Percentiles rank a stretch among this genome's conserved stretches.
Evolutionary conservation across 2,113 vertebrate species (phyloP).

Genomic region (Elephas maximus): DNA sequence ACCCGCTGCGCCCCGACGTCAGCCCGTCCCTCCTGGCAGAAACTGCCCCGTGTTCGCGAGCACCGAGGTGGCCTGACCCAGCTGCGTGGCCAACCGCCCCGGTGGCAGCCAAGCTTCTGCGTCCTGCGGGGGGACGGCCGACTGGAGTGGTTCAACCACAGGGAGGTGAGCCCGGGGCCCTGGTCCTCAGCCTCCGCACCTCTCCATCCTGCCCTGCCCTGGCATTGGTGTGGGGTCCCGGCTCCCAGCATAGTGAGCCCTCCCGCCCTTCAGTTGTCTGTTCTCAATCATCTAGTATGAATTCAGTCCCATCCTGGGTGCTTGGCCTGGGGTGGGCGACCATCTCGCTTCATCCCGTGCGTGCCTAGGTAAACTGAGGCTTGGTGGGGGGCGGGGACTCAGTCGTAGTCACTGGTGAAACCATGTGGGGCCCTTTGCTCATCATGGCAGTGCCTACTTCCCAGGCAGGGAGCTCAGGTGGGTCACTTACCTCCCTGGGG

Average conservation of each 20-base stretch:
- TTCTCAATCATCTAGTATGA: neutral
- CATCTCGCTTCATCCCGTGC: neutral
- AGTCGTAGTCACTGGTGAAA: neutral
- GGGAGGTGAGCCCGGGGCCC: slow-evolving; percentile 64
- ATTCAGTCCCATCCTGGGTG: neutral
- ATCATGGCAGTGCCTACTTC: fast-evolving
- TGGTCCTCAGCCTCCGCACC: neutral
- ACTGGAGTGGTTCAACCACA: slow-evolving; percentile 76
- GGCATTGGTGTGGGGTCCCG: neutral
- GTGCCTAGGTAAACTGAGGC: neutral
- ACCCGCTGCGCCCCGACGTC: fast-evolving
- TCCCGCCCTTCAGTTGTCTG: neutral
- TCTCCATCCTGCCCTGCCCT: neutral
- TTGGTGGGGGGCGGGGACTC: neutral
- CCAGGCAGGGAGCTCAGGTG: neutral
- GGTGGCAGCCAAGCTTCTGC: slow-evolving; percentile 78
- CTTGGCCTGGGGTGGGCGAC: neutral
- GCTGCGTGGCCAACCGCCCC: slow-evolving; percentile 37
- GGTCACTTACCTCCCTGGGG: neutral
- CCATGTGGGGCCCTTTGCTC: neutral
- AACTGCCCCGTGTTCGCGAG: slow-evolving; percentile 65
- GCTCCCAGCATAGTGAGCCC: neutral
- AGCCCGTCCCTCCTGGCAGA: neutral
- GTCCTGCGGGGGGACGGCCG: slow-evolving; percentile 77
- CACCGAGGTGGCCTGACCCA: slow-evolving; percentile 73